phyloP scores from a whole-genome alignment of 1,140 invertebrate species.

The Pygmarrhopalites habei region DNA sequence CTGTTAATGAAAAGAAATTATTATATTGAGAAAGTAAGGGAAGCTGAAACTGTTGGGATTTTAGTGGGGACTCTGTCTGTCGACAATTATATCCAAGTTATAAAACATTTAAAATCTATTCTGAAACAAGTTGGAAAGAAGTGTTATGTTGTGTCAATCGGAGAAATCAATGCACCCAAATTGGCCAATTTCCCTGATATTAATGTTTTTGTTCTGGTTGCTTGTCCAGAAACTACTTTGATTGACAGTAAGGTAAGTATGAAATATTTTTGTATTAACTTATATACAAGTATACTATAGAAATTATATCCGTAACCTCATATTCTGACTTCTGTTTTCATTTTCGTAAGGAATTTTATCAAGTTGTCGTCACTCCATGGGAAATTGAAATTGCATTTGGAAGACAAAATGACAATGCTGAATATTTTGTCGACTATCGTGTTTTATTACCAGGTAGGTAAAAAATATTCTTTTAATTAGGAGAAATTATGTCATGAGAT shows the following conservation, averaged over 20 bases:
- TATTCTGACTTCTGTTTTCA: conserved; percentile 67
- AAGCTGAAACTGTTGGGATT: conserved; percentile 77
- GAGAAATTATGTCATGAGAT: no score
- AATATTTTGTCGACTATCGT: conserved; percentile 23
- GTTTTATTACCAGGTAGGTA: conserved; percentile 19
- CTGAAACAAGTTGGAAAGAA: conserved; percentile 70
- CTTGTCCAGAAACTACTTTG: conserved; percentile 70
- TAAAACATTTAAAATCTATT: conserved; percentile 64
- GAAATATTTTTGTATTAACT: no score
- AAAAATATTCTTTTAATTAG: no score
- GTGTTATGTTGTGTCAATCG: conserved; percentile 82
- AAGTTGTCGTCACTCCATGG: conserved; percentile 82
- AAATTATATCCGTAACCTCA: conserved; percentile 8
- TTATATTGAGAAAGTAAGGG: conserved; percentile 79
- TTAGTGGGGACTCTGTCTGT: conserved; percentile 80
- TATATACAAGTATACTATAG: no score
- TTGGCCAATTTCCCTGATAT: conserved; percentile 87
- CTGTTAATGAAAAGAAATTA: conserved; percentile 68
- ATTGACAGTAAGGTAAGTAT: no score
- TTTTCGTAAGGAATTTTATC: conserved; percentile 78
- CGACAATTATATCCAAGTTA: conserved; percentile 66
- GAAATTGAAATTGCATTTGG: conserved; percentile 77
- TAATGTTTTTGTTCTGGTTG: conserved; percentile 70
- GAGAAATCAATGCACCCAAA: conserved; percentile 85
- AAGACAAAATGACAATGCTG: conserved; percentile 3